phyloP scores from a whole-genome alignment of 2,113 vertebrate species.

The Siniperca chuatsi region DNA sequence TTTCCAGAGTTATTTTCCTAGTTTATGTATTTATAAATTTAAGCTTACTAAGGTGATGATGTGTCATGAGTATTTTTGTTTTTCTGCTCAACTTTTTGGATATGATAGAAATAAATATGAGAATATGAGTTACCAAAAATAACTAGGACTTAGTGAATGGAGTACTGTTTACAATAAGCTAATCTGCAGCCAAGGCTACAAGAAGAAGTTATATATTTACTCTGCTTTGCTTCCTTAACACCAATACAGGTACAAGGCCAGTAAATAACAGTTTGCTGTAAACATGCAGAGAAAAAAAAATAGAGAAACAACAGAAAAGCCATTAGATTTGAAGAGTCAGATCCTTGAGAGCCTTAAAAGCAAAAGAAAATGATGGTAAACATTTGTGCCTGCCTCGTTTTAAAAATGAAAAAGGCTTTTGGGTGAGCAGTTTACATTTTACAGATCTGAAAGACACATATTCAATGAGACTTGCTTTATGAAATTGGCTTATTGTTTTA shows the following conservation, averaged over 20 bases:
- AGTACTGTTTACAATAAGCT: not conserved
- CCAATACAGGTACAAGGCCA: not conserved
- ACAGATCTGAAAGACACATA: not conserved
- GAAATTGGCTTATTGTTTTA: not conserved
- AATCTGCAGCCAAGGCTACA: not conserved
- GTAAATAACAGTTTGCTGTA: not conserved
- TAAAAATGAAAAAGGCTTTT: not conserved
- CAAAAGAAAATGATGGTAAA: not conserved
- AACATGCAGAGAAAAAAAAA: not conserved
- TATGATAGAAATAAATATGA: not conserved
- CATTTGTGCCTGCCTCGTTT: not conserved
- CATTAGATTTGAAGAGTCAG: not conserved
- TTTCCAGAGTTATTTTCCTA: not conserved
- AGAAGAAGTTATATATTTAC: not conserved
- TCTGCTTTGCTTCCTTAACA: not conserved
- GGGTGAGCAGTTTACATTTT: not conserved
- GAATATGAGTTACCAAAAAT: not conserved
- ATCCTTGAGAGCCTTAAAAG: not conserved
- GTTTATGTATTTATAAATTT: not conserved
- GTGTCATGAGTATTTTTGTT: not conserved
- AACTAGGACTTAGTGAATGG: not conserved
- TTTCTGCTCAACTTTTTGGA: not conserved
- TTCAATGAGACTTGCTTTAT: not conserved
- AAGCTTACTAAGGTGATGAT: not conserved
- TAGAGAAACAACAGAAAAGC: not conserved